These are phyloP conservation scores for Sceloporus tristichus DNA, from an alignment of 2,113 vertebrate species.

Conservation along the genomic window DNA sequence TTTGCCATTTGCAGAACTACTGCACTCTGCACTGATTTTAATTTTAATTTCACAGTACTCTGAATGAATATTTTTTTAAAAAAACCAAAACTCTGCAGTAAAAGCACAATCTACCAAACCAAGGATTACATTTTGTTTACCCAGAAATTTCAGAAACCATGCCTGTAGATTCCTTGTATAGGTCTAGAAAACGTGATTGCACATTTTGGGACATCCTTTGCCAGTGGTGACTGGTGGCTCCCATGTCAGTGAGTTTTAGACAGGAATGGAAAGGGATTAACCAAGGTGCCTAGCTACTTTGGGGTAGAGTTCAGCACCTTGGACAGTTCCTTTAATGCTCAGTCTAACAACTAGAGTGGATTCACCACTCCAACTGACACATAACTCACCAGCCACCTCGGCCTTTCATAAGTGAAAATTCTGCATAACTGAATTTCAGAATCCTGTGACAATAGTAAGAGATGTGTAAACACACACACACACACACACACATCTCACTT, in stretches of 20 bases:
- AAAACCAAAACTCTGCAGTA: neutral
- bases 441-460: slow-evolving; percentile 7
- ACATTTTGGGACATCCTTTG: neutral
- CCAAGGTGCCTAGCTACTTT: no score
- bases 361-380: no score
- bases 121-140: neutral
- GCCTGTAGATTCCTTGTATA: neutral
- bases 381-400: neutral
- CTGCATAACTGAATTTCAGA: neutral
- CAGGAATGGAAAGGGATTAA: no score
- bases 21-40: neutral
- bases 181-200: neutral
- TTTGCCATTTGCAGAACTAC: neutral
- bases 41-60: neutral
- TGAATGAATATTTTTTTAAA: neutral
- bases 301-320: no score
- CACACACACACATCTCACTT: neutral
- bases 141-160: neutral
- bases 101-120: neutral
- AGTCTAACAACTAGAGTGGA: no score
- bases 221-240: neutral
- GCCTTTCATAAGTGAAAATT: neutral
- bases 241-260: no score
- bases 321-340: no score
- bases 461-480: neutral